Base-by-base conservation (phyloP, 1,140 invertebrate genomes). In the Argopecten irradians region DNA sequence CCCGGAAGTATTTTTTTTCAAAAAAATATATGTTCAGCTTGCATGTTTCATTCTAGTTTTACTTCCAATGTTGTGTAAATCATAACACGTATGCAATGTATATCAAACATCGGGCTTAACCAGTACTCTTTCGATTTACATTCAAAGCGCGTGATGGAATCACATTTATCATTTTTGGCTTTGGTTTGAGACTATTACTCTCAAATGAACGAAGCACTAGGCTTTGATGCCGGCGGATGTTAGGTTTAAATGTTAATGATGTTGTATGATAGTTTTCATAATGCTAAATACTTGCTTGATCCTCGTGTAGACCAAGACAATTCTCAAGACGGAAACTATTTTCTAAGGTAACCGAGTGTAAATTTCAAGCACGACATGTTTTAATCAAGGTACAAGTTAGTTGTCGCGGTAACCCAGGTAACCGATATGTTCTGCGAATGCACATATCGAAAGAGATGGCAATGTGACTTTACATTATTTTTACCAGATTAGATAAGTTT, bases 201-300 rank as follows among this genome's bases (percentile, higher is more conserved):
- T 71, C 55, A 71, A 71, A 71, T 28, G 55, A 71, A 71, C 55
- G 55, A 71, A n/a, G 55, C 11, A 71, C 16, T 71, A 22, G 55
- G 55, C 55, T 71, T 71, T 71, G 55, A 71, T 71, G 55, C 55
- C 55, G 55, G 1, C 55, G 55, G 55, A 71, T 71, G 55, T 71
- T 5, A 28, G 28, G 55, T 71, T 71, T 28, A 71, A 71, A 71
- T 71, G 55, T 71, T 71, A 71, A 71, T 71, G 55, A 71, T 11
- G 22, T 71, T 28, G n/a, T 71, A 71, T 71, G 55, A 71, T n/a
- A 71, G 1, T 28, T 5, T 71, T 71, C 55, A 71, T 71, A n/a
- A 71, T 71, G n/a, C 8, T 71, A 71, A 71, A 71, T 71, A 71
- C n/a, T 71, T 71, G 55, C 55, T 28, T 28, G 55, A 71, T 28